Evolutionary conservation across 1,140 invertebrate species (phyloP), one percentile per base, ranked within the genome.

Genomic region (Chironomus striatipennis): DNA sequence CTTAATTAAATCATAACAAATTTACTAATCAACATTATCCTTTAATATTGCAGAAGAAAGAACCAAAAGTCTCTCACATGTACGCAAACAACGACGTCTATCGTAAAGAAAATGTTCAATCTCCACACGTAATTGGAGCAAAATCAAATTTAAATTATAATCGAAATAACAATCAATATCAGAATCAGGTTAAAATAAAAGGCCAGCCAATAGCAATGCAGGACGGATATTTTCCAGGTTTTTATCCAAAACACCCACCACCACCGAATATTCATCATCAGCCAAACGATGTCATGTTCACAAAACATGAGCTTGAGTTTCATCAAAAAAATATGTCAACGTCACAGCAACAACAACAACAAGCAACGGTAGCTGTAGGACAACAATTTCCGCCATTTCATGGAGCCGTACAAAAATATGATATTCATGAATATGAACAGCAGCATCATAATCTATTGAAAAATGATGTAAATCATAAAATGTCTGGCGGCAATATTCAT

Each of bases 221-320:
- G 18, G 75, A 75, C 9, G 65, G 67, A 43, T 81, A 81, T 72
- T 80, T 80, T 57, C 79, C 78, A 21, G 78, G 78, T 43, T 82
- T 81, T 74, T 81, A 82, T 78, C 75, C 76, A 73, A 79, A 78
- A 76, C 76, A 78, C 20, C 65, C 64, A 18, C 18, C 65, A 70
- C 65, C 17, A 18, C 65, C 65, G 8, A 70, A 70, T 20, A 70
- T 70, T 9, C 65, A 70, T 20, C 65, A 70, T 70, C 65, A 70
- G 18, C 20, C 65, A 18, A 70, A 70, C 18, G 65, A 70, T 20
- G 17, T 21, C 7, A 70, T 70, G 17, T 70, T 70, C 9, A 9
- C 65, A 18, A 70, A 70, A 70, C 65, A 70, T 17, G 65, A 70
- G 10, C 5, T 70, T 17, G 65, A 70, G 9, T 70, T 70, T 70